Evolutionary conservation across 2,888 invertebrate genomes (phyloP).

Genomic region (Phaedon cochleariae): DNA sequence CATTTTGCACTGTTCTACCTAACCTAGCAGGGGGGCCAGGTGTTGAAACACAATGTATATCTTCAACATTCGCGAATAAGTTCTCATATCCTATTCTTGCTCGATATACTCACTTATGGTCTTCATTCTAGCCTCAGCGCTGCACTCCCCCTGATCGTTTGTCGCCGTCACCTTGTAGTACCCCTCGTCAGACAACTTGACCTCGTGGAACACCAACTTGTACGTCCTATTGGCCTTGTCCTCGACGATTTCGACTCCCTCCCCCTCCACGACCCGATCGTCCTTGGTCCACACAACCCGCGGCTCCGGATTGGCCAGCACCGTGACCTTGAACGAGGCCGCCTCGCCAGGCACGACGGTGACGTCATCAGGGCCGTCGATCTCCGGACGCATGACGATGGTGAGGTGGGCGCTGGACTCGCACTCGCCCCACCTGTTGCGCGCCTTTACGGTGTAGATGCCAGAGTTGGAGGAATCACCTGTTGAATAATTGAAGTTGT

Average conservation of each 20-base stretch:
- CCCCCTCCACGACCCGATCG: conserved; percentile 69
- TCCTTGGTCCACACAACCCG: conserved; percentile 85
- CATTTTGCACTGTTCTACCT: too few relatives aligned
- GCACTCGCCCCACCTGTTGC: conserved; percentile 82
- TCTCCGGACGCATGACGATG: conserved; percentile 80
- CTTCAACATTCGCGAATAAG: too few relatives aligned
- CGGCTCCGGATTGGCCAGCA: conserved; percentile 90
- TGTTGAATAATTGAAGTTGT: conserved; percentile 41
- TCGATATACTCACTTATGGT: conserved; percentile 80
- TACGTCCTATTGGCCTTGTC: conserved; percentile 72
- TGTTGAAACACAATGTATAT: too few relatives aligned
- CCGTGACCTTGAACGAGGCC: conserved; percentile 78
- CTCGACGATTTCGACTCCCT: conserved; percentile 68
- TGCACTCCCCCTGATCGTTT: conserved; percentile 79
- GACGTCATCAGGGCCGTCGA: conserved; percentile 78
- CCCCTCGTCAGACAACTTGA: conserved; percentile 78
- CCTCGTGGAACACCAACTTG: conserved; percentile 76
- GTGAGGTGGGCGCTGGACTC: conserved; percentile 80
- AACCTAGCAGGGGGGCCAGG: too few relatives aligned
- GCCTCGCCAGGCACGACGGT: conserved; percentile 80
- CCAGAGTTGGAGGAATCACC: conserved; percentile 82
- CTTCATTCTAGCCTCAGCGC: conserved; percentile 73
- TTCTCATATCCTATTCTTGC: too few relatives aligned
- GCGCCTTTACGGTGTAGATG: conserved; percentile 80
- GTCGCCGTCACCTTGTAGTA: conserved; percentile 80